phyloP scores from a whole-genome alignment of 2,113 vertebrate genomes.

The Progne subis region DNA sequence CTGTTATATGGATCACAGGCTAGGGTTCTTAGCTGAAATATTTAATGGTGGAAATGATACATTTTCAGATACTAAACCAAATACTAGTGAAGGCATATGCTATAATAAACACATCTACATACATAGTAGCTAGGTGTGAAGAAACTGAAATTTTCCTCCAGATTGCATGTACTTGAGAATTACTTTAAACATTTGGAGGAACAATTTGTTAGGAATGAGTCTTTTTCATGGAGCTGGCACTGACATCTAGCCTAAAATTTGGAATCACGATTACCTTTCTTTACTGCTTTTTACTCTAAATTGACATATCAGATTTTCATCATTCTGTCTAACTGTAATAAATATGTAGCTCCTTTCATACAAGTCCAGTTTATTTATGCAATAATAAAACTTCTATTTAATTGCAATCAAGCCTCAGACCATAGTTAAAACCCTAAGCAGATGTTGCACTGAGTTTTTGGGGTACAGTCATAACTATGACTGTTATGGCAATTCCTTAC shows the following conservation, averaged over 20 bases:
- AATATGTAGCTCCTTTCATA: neutral
- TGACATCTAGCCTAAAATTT: neutral
- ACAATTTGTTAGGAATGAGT: neutral
- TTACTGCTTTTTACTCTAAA: neutral
- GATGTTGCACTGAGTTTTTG: neutral
- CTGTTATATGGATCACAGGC: neutral
- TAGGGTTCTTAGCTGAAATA: neutral
- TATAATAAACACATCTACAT: neutral
- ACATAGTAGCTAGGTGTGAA: neutral
- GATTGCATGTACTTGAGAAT: neutral
- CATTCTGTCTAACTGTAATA: neutral
- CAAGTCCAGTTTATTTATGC: neutral
- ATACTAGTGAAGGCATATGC: neutral
- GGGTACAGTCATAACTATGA: neutral
- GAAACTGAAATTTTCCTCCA: neutral
- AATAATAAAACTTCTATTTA: neutral
- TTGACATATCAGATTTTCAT: neutral
- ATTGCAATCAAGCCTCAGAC: neutral
- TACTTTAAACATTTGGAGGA: neutral
- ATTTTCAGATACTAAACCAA: neutral
- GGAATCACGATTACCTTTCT: neutral
- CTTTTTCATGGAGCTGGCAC: neutral
- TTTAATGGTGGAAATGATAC: neutral
- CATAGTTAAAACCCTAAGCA: neutral
- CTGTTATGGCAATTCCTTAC: neutral